Conservation (phyloP, 1,140 invertebrate species). For the Caenorhabditis tropicalis region DNA sequence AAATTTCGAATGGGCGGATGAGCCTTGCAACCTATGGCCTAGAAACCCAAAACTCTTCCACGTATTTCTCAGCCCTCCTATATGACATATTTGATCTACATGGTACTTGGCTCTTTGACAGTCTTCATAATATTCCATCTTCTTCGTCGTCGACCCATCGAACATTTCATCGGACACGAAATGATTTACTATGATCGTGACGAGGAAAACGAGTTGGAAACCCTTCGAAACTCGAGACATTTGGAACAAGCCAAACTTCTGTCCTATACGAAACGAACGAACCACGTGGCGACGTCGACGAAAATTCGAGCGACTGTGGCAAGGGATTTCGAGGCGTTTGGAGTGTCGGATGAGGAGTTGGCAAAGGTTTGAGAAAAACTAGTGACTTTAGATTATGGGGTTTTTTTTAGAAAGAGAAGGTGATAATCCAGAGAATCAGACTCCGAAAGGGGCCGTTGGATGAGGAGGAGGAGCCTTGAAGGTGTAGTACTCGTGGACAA, state of each 20-base stretch:
- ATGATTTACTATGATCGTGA: background rate
- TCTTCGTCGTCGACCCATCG: slow-evolving; percentile 1
- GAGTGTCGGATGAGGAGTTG: background rate
- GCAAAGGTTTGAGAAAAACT: background rate
- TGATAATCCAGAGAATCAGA: background rate
- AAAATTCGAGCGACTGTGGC: background rate
- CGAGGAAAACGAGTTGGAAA: background rate
- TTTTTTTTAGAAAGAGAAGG: background rate
- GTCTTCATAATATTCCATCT: background rate
- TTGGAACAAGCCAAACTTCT: background rate
- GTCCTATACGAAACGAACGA: background rate
- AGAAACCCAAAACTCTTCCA: no score
- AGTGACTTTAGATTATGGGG: background rate
- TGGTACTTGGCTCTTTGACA: background rate
- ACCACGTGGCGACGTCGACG: background rate
- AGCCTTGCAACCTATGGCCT: no score
- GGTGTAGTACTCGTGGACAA: background rate
- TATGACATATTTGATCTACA: background rate
- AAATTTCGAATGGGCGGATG: no score
- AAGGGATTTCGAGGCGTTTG: background rate
- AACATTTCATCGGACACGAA: background rate
- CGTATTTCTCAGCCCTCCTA: background rate
- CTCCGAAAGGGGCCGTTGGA: background rate
- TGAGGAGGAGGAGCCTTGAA: background rate
- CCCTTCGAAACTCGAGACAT: background rate